Evolutionary conservation across 2,797 vertebrate species (phyloP).

Genomic region (Champsocephalus esox): DNA sequence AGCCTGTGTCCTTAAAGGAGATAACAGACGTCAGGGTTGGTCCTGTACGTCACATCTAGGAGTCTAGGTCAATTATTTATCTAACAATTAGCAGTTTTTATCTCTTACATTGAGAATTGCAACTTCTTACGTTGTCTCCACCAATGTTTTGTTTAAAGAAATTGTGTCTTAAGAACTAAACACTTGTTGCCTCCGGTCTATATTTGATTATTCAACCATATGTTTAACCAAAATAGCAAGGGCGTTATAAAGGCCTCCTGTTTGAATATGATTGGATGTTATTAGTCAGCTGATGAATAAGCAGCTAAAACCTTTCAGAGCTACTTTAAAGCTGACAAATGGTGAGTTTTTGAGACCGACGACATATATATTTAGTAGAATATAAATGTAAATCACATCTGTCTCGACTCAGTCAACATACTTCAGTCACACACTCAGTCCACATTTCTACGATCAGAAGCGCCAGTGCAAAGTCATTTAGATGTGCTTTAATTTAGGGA

Average conservation of each 20-base stretch:
- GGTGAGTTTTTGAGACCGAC: not conserved
- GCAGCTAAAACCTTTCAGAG: not conserved
- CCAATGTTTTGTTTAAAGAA: not conserved
- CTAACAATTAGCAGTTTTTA: not conserved
- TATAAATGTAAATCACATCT: conserved; percentile 25
- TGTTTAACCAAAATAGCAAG: not conserved
- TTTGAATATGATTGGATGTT: not conserved
- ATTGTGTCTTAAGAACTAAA: not conserved
- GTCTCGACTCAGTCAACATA: conserved; percentile 18
- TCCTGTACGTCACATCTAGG: too few relatives aligned
- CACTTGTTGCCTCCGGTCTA: not conserved
- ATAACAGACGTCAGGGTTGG: too few relatives aligned
- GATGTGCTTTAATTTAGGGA: conserved; percentile 8
- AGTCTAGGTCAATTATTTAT: too few relatives aligned
- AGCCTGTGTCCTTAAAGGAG: too few relatives aligned
- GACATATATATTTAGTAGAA: not conserved
- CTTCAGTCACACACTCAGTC: not conserved
- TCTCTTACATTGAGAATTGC: not conserved
- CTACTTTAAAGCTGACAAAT: not conserved
- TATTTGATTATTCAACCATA: not conserved
- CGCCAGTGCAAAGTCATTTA: conserved; percentile 1
- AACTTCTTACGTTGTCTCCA: not conserved
- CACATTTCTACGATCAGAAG: conserved; percentile 14
- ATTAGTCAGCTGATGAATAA: not conserved
- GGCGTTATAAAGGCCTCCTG: not conserved